A percentile compares a stretch with the other conserved stretches of the same genome.
Conservation (phyloP, 2,888 invertebrate species). For the Saturnia japonica region DNA sequence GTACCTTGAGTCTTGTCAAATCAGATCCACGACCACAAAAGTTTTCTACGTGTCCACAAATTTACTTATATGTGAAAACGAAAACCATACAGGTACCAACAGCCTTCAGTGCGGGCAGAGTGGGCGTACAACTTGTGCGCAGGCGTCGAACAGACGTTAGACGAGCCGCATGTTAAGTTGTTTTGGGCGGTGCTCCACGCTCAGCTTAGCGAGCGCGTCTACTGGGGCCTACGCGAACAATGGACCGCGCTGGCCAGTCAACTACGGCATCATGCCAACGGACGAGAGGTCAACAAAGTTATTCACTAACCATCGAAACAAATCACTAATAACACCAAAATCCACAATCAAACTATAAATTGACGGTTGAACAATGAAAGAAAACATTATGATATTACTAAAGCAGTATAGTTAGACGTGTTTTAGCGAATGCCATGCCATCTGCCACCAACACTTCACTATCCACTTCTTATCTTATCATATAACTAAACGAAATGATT, state of each 20-base stretch:
- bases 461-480: too few relatives aligned
- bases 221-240: slow-evolving; percentile 64
- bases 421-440: too few relatives aligned
- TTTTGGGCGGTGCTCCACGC: slow-evolving; percentile 75
- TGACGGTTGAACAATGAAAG: too few relatives aligned
- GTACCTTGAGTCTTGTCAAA: not conserved
- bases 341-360: too few relatives aligned
- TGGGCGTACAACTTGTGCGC: slow-evolving; percentile 80
- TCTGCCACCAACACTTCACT: too few relatives aligned
- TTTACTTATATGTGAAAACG: not conserved
- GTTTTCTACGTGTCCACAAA: not conserved
- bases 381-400: too few relatives aligned
- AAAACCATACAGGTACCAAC: slow-evolving; percentile 60
- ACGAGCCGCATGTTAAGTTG: slow-evolving; percentile 71
- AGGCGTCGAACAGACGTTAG: slow-evolving; percentile 72
- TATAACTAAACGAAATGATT: too few relatives aligned
- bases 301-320: not conserved
- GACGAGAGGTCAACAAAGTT: slow-evolving; percentile 12
- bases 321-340: not conserved
- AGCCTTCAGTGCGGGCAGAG: slow-evolving; percentile 72
- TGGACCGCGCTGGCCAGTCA: slow-evolving; percentile 58
- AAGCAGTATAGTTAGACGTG: too few relatives aligned
- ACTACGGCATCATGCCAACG: slow-evolving; percentile 35
- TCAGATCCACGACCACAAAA: not conserved
- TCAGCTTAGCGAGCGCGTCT: slow-evolving; percentile 65